Evolutionary conservation across 2,888 invertebrate species (phyloP), one percentile per base, ranked within the genome.

Genomic region (Oscheius sp.): DNA sequence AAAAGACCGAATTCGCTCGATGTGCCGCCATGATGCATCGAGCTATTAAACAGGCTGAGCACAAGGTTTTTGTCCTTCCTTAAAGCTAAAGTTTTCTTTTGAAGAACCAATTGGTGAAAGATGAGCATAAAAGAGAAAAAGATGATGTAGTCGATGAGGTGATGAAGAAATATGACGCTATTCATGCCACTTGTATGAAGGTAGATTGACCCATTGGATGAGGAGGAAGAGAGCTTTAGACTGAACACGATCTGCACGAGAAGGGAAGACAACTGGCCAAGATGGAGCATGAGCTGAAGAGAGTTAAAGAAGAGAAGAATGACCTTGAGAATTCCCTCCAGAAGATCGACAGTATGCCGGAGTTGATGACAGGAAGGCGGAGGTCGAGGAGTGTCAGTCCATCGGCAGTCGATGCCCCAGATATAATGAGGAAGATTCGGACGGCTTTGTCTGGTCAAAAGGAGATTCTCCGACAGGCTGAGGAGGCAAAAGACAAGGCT

Each of bases 1-100:
- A 78, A 71, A 70, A 73, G 69, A 75, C 75, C 0, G 78, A 78
- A 46, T 78, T 78, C 65, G 72, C 76, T 61, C 57, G 75, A 63
- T 78, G 78, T 69, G 75, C 78, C 12, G 68, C 73, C 25, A 68
- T 76, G 61, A 76, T 78, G 76, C 69, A 69, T 33, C 72, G 73
- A 50, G 75, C 76, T 31, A 76, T 78, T 45, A 65, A 73, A 45
- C 73, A 72, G 17, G 71, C 73, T 33, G 78, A 78, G 68, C 65
- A 73, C 25, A 76, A 74, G 73, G 74, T 73, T 33, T 25, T 20
- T 37, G 29, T 31, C 15, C 12, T 5, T 39, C 8, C 10, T 46
- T 29, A 6, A 29, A 3, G 3, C 8, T 23, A 33, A 1, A 23
- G 8, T 29, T 17, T 25, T 39, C 61, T 76, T 20, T 53, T n/a